Evolutionary conservation across 2,888 invertebrate species (phyloP), one percentile per base, ranked within the genome.

Genomic region (Hymenopus coronatus): DNA sequence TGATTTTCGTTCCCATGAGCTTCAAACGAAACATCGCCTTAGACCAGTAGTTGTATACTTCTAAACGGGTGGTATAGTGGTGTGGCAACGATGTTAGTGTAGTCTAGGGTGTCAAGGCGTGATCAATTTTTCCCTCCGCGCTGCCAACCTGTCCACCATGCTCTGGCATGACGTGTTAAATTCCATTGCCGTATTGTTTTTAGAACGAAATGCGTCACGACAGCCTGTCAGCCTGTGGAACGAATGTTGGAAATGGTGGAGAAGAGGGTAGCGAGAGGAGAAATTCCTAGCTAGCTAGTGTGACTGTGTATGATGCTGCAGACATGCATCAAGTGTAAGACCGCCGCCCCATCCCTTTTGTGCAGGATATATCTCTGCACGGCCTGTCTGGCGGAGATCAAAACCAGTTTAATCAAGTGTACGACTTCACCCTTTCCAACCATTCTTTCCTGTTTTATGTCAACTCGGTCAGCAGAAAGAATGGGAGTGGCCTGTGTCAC

Each of bases 151-250:
- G 89, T 88, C 88, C 84, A 82, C 28, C 40, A 70, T 70, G 9
- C 91, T 91, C 91, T 92, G 91, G 91, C 91, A 90, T 90, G 91
- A 91, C 91, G 91, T 92, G 92, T 92, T 92, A 92, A 92, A 92
- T 92, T 92, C 91, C 91, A 91, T 92, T 88, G 90, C 89, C 87
- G 83, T 85, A 90, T 90, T 92, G 92, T 92, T 92, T 91, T 91
- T 91, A 90, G 91, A 92, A 91, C 91, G 92, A 91, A 92, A 92
- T 91, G 91, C 91, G 92, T 91, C 92, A 91, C 92, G 92, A 92
- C 92, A 92, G 92, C 91, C 92, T 92, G 92, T 91, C 92, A 92
- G 91, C 87, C 90, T 89, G 89, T 87, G 86, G 90, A 87, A 89
- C 84, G 88, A 85, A 82, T 87, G 89, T 88, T 86, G 86, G 82